Conservation (phyloP, 23 tunicate genomes). For the Clavelina lepadiformis region DNA sequence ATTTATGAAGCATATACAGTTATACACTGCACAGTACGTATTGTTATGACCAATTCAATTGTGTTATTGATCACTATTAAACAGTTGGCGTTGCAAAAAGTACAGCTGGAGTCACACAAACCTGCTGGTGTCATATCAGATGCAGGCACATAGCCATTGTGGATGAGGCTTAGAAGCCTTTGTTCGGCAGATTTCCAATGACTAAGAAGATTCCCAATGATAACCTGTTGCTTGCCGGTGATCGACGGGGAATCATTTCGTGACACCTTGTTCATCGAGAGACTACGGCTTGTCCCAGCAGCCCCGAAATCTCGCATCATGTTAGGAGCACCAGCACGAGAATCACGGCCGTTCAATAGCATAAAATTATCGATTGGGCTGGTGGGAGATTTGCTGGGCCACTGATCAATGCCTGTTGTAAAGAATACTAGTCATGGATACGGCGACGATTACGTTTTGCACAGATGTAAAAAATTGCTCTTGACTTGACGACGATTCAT, state of each 20-base stretch:
- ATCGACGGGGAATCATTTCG: constrained; percentile 33
- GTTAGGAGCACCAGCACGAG: constrained; percentile 2
- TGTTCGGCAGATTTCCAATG: constrained; percentile 81
- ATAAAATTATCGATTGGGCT: constrained; percentile 33
- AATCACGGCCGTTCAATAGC: constrained; percentile 10
- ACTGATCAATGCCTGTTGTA: constrained; percentile 27
- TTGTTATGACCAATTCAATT: no score
- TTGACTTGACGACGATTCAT: no score
- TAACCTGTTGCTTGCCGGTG: constrained; percentile 18
- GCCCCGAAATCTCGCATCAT: constrained; percentile 18
- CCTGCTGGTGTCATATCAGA: constrained; percentile 94
- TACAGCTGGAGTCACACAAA: no score
- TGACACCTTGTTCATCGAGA: constrained; percentile 12
- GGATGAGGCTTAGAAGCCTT: constrained; percentile 57
- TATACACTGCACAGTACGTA: no score
- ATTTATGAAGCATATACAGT: no score
- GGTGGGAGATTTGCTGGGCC: constrained; percentile 50
- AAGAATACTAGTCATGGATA: no score
- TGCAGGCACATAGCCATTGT: constrained; percentile 84
- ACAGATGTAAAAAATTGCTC: no score
- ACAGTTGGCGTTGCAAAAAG: no score
- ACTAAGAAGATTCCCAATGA: constrained; percentile 62
- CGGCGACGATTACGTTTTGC: no score
- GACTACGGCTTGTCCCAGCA: constrained; percentile 12
- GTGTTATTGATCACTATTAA: no score